phyloP scores from a whole-genome alignment of 2,113 vertebrate genomes.

The Cariama cristata region DNA sequence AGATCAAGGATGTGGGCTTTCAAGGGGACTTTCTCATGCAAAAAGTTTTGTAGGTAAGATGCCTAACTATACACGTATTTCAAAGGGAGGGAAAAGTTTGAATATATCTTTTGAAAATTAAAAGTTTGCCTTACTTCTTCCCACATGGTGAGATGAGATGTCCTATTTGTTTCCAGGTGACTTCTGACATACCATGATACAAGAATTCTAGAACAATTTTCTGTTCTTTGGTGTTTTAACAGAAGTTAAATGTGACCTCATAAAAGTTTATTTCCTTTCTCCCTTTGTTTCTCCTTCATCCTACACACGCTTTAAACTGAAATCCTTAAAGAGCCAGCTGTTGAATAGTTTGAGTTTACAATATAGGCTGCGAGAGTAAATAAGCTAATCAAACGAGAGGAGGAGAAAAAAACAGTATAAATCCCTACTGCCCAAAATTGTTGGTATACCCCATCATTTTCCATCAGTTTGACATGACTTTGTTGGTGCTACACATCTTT shows the following conservation, averaged over 20 bases:
- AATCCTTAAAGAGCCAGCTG: not conserved
- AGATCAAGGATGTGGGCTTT: not conserved
- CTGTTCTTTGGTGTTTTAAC: not conserved
- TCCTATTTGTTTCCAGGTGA: not conserved
- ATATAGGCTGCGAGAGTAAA: not conserved
- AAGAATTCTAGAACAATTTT: not conserved
- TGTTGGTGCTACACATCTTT: not conserved
- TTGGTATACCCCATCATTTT: not conserved
- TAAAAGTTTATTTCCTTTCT: fast-evolving
- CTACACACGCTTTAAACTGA: not conserved
- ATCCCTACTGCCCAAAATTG: not conserved
- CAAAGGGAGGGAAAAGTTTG: not conserved
- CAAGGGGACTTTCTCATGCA: not conserved
- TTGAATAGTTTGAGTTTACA: not conserved
- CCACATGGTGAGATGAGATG: not conserved
- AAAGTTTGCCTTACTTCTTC: not conserved
- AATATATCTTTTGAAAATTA: not conserved
- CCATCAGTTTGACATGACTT: not conserved
- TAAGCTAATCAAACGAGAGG: not conserved
- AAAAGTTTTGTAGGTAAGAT: not conserved
- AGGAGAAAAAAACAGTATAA: not conserved
- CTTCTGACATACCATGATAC: not conserved
- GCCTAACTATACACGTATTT: not conserved
- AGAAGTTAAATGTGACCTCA: not conserved
- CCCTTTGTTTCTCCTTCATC: not conserved